A percentile compares a stretch with the other conserved stretches of the same genome.
Evolutionary conservation across 2,113 vertebrate genomes (phyloP).

Genomic region (Sula dactylatra): DNA sequence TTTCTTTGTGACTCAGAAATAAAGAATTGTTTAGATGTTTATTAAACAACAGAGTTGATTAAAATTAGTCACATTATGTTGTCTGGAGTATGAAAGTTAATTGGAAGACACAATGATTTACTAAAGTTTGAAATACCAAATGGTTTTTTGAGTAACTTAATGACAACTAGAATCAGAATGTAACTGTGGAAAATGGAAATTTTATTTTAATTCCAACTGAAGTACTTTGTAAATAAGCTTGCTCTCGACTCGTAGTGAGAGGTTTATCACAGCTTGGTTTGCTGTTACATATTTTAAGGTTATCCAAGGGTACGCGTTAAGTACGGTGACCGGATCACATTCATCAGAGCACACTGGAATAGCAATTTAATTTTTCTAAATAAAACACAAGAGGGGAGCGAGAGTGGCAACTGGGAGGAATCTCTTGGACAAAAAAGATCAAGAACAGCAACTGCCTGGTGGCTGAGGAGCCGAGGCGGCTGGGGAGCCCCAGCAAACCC

Average conservation of each 20-base stretch:
- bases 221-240: slow-evolving; percentile 39
- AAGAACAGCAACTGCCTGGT: background rate
- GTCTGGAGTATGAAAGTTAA: slow-evolving; percentile 36
- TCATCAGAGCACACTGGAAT: background rate
- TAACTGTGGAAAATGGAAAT: slow-evolving; percentile 13
- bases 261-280: background rate
- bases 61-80: slow-evolving; percentile 15
- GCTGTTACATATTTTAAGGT: background rate
- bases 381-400: background rate
- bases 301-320: background rate
- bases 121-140: slow-evolving; percentile 35
- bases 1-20: background rate
- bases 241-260: background rate
- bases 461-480: background rate
- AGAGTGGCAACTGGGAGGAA: background rate
- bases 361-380: background rate
- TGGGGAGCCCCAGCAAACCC: background rate
- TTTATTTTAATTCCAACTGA: slow-evolving; percentile 41
- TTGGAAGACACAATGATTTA: slow-evolving; percentile 56
- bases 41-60: slow-evolving; percentile 23
- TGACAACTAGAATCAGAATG: background rate
- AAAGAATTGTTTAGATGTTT: slow-evolving; percentile 10
- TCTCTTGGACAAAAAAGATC: background rate
- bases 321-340: background rate
- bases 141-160: slow-evolving; percentile 25